These are phyloP conservation scores for Pseudonaja textilis DNA, from an alignment of 2,113 vertebrate species.

Conservation along the genomic window DNA sequence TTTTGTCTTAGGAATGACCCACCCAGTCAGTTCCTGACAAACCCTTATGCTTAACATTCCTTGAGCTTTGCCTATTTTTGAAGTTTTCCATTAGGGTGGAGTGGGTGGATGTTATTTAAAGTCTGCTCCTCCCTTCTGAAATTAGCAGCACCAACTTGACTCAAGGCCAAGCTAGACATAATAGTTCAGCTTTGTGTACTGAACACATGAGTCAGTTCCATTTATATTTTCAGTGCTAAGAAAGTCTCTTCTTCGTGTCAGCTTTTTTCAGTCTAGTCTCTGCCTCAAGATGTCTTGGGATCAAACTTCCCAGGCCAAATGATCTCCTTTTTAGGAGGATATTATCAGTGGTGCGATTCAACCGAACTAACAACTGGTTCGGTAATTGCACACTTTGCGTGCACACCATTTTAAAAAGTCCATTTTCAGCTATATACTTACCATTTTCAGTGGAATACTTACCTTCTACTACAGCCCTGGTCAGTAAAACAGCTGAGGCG, in stretches of 20 bases:
- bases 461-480: too few species aligned
- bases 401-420: too few species aligned
- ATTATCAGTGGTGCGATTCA: not conserved
- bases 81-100: not conserved
- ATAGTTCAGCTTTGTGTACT: not conserved
- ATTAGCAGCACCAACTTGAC: not conserved
- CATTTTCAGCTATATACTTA: too few species aligned
- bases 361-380: too few species aligned
- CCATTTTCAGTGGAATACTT: too few species aligned
- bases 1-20: not conserved
- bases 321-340: not conserved
- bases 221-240: not conserved
- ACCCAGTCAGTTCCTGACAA: not conserved
- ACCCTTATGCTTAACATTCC: not conserved
- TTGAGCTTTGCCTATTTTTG: not conserved
- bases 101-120: not conserved
- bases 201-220: not conserved
- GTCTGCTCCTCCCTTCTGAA: not conserved
- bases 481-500: too few species aligned
- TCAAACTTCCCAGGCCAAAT: not conserved
- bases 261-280: not conserved
- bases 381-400: too few species aligned
- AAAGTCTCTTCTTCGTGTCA: not conserved
- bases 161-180: not conserved
- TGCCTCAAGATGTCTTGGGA: not conserved